These are phyloP conservation scores for Sebastes iracundus DNA, from an alignment of 2,797 vertebrate species.

Conservation along the genomic window DNA sequence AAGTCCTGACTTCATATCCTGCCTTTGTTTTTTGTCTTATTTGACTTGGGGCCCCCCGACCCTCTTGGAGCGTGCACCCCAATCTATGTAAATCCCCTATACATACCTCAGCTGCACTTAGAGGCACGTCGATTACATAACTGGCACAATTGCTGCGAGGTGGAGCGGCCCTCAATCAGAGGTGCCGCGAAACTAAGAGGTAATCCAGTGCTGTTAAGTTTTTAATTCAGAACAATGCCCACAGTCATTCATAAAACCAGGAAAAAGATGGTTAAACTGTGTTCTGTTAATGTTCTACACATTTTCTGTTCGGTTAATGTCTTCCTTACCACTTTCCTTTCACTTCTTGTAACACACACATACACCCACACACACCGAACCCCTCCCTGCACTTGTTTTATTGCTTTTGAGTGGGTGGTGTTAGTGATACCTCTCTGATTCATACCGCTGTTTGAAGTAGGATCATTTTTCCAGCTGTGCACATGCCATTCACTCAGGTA, in stretches of 20 bases:
- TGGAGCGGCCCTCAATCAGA: constrained; percentile 16
- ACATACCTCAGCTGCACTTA: constrained; percentile 63
- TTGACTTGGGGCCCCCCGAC: constrained; percentile 52
- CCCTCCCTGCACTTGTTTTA: constrained; percentile 74
- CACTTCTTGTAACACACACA: constrained; percentile 46
- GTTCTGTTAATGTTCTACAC: constrained; percentile 55
- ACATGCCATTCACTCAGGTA: constrained; percentile 75
- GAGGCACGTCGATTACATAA: constrained; percentile 58
- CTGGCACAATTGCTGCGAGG: constrained; percentile 12
- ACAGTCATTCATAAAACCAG: constrained; percentile 59
- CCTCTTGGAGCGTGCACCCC: constrained; percentile 57
- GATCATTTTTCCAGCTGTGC: constrained; percentile 80
- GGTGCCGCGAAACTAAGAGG: not conserved
- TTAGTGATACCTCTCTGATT: constrained; percentile 80
- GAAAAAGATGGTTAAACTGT: constrained; percentile 5
- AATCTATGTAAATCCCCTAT: constrained; percentile 66
- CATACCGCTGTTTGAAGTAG: constrained; percentile 80
- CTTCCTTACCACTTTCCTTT: constrained; percentile 41
- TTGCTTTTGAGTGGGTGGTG: constrained; percentile 80
- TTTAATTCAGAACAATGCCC: constrained; percentile 48
- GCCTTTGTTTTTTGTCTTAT: constrained; percentile 62
- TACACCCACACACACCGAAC: not conserved
- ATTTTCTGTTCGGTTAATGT: constrained; percentile 23
- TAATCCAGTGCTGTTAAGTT: constrained; percentile 21
- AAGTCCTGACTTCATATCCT: constrained; percentile 77